These are phyloP conservation scores for Ranitomeya imitator DNA, from an alignment of 2,113 vertebrate genomes.

Conservation along the genomic window DNA sequence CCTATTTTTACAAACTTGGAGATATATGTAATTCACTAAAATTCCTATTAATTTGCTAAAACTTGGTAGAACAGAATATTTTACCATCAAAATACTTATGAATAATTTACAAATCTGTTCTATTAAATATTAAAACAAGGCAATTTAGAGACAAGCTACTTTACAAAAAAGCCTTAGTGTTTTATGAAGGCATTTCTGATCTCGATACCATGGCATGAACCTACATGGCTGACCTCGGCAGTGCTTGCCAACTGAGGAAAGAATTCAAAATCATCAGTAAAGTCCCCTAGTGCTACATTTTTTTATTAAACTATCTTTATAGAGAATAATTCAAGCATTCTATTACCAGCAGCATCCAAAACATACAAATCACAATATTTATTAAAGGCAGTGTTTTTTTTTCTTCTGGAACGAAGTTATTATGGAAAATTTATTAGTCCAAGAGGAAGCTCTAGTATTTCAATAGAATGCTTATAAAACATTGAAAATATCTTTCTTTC, in stretches of 20 bases:
- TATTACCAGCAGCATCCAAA: background rate
- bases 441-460: background rate
- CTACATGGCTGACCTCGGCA: conserved; percentile 3
- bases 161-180: background rate
- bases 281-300: background rate
- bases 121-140: conserved; percentile 28
- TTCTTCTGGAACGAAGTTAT: background rate
- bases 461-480: background rate
- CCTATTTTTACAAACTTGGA: conserved; percentile 12
- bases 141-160: background rate
- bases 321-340: background rate
- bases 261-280: background rate
- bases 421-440: background rate
- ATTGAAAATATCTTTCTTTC: background rate
- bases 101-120: conserved; percentile 16
- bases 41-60: conserved; percentile 35
- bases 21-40: conserved; percentile 34
- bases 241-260: background rate
- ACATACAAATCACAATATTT: background rate
- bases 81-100: conserved; percentile 10
- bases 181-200: background rate
- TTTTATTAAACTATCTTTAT: background rate
- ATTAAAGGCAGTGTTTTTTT: background rate
- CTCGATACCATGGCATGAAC: background rate
- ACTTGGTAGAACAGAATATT: conserved; percentile 17